Base-by-base conservation (phyloP, 2,888 invertebrate species). In the Plebejus anna region DNA sequence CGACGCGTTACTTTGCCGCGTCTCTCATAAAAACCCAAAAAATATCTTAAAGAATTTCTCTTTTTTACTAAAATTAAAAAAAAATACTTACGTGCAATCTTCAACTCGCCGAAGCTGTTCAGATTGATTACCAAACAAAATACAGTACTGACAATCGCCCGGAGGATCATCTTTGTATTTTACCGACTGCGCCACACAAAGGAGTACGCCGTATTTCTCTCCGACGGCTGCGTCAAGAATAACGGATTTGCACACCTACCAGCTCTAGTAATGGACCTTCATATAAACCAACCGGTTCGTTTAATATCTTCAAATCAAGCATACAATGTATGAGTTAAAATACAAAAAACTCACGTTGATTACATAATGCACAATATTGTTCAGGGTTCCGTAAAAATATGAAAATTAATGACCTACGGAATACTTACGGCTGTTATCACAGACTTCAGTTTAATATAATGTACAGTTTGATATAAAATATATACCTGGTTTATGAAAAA, bases 241-340 rank as follows among this genome's bases (percentile, higher is more conserved):
- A 84, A 84, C 89, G 80, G 85, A 42, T 85, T 87, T 84, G 83
- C 86, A 85, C 87, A 86, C 83, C 84, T 85, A 82, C 85, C 85
- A 87, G 81, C 87, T 82, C 83, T 81, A 81, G 80, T 80, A 80
- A 84, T 55, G 55, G 84, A 81, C 89, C 88, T 90, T 89, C 87
- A 84, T 83, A 82, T 82, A 81, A 80, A 78, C 78, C 81, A 81
- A 84, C 85, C 83, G 84, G 84, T 83, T 81, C 51, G 47, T 6
- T 32, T 32, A 47, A 73, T 55, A 32, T 73, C 32, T 13, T 73
- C 73, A 73, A 73, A 73, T 73, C 32, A 28, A 55, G 16, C 16
- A 73, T 51, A 55, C 73, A 73, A 55, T 73, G 32, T 55, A 55
- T 6, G 28, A 7, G 28, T 47, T 22, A 72, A 22, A 71, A 51